Conservation (phyloP, 1,140 invertebrate genomes). For the Protaetia brevitarsis region DNA sequence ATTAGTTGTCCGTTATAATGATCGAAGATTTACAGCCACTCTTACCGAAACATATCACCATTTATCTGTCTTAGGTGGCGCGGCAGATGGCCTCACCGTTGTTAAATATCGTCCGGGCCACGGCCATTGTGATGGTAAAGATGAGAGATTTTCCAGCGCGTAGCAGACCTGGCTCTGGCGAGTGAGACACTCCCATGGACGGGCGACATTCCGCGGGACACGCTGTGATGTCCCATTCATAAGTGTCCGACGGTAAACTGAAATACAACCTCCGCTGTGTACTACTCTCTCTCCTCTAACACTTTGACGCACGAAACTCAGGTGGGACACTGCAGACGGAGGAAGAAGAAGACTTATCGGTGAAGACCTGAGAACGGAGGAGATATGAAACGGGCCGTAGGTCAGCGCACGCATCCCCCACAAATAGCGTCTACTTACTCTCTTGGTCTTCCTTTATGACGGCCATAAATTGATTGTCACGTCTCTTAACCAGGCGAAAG, state of each 20-base stretch:
- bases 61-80: constrained; percentile 35
- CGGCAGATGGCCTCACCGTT: constrained; percentile 34
- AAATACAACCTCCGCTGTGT: constrained; percentile 22
- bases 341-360: constrained; percentile 14
- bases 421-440: background rate
- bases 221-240: constrained; percentile 32
- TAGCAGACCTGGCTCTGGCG: no score
- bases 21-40: constrained; percentile 38
- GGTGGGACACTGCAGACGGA: no score
- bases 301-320: constrained; percentile 7
- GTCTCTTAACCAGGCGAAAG: constrained; percentile 7
- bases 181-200: constrained; percentile 8
- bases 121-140: constrained; percentile 40
- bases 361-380: background rate
- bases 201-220: constrained; percentile 34
- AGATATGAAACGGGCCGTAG: constrained; percentile 20
- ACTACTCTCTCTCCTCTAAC: background rate
- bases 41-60: constrained; percentile 29
- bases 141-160: constrained; percentile 35
- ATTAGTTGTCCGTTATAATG: constrained; percentile 44
- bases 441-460: background rate
- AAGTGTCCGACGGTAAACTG: constrained; percentile 24
- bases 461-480: constrained; percentile 25
- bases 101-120: constrained; percentile 38
- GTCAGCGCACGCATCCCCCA: constrained; percentile 19